Base-by-base conservation (phyloP, 2,113 vertebrate genomes). In the Orycteropus afer region DNA sequence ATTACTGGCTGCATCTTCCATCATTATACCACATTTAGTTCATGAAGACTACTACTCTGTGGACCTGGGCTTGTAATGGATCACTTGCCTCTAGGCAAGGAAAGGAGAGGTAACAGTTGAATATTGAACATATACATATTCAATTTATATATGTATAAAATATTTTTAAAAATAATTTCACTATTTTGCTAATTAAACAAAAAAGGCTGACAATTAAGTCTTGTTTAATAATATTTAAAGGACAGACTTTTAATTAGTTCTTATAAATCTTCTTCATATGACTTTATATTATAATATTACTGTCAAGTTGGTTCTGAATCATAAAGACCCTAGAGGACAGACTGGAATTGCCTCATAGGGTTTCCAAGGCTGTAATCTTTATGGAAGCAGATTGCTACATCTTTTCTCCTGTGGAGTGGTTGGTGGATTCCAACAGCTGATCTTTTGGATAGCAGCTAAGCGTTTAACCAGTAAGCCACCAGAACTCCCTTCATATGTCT, bases 141-240 rank as follows among this genome's bases (percentile, higher is more conserved):
- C n/a, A n/a, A 83, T 51, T 9, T 51, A 51, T 51, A 51, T 12
- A 42, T 14, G 37, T 32, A 76, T 25, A 82, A 20, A 55, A 12
- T 55, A 67, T 32, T 83, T 86, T 61, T 29, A 63, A 90, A 73
- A 94, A 61, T 80, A 85, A 83, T 22, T 47, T 49, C 32, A 20
- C 32, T 82, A 57, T 42, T 85, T 86, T 29, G 90, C 49, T 71
- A 79, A 67, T 47, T 73, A 90, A 82, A 84, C 57, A 89, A 40
- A 89, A 92, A 80, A 81, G 40, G 53, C 47, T 74, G 14, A 82
- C 57, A 67, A 65, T 32, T 15, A 92, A 63, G 45, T 42, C 40
- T n/a, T 61, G 22, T 55, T 79, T 53, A 55, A 78, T 61, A 74
- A 45, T 76, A 93, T 63, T 34, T 86, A 59, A 49, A 22, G 84